These are phyloP conservation scores for Cranoglanis bouderius DNA, from an alignment of 2,113 vertebrate species.

Conservation along the genomic window DNA sequence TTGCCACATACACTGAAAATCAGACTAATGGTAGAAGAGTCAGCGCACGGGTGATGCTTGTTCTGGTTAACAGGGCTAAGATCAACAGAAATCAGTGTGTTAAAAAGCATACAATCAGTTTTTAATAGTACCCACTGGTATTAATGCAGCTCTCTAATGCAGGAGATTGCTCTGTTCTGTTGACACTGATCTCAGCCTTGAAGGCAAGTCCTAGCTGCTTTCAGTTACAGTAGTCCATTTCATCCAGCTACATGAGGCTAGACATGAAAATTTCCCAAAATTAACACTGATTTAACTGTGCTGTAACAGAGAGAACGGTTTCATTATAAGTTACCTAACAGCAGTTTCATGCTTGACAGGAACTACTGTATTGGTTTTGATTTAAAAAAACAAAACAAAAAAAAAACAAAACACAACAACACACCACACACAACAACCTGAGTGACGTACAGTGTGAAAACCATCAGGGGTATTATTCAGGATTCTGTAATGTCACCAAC, in stretches of 20 bases:
- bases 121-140: neutral
- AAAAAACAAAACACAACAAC: constrained; percentile 38
- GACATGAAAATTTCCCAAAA: constrained; percentile 59
- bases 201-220: constrained; percentile 36
- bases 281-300: constrained; percentile 59
- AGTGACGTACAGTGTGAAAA: constrained; percentile 66
- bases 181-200: constrained; percentile 29
- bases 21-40: constrained; percentile 42
- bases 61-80: neutral
- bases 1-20: constrained; percentile 59
- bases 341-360: constrained; percentile 65
- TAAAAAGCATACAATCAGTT: neutral
- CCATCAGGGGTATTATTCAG: constrained; percentile 10
- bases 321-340: constrained; percentile 52
- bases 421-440: constrained; percentile 66
- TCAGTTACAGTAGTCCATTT: constrained; percentile 55
- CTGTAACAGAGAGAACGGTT: constrained; percentile 50
- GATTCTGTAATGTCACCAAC: constrained; percentile 15
- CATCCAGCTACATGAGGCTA: constrained; percentile 63
- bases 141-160: neutral
- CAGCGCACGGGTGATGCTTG: constrained; percentile 1
- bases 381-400: neutral
- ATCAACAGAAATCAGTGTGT: neutral
- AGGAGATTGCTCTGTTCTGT: neutral
- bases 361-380: constrained; percentile 65